Evolutionary conservation across 2,888 invertebrate species (phyloP).

Genomic region (Pantelozetes paolii): DNA sequence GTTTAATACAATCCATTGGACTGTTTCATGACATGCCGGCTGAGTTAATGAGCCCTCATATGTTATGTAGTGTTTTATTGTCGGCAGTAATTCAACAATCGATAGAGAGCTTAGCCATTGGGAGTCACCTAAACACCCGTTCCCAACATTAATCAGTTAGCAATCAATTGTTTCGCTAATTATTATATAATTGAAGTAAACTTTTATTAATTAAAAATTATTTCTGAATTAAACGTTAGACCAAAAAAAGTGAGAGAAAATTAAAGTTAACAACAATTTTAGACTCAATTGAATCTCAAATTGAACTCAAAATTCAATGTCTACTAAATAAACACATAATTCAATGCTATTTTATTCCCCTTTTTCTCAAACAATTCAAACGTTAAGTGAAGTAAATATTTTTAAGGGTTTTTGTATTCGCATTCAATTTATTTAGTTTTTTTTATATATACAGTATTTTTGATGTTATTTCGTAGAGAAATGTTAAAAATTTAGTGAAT

Average conservation of each 20-base stretch:
- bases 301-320: too few relatives aligned
- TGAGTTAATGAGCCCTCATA: conserved; percentile 96
- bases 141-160: background rate
- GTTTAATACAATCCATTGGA: conserved; percentile 96
- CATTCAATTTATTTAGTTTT: background rate
- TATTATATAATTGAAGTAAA: background rate
- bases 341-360: background rate
- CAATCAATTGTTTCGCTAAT: conserved; percentile 17
- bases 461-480: background rate
- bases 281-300: too few relatives aligned
- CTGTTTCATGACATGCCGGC: conserved; percentile 96
- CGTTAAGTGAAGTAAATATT: background rate
- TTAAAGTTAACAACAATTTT: too few relatives aligned
- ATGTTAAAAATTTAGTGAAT: background rate
- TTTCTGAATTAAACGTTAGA: background rate
- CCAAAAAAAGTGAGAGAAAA: background rate
- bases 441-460: background rate
- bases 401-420: background rate
- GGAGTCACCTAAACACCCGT: conserved; percentile 64
- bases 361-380: background rate
- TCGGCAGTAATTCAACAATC: conserved; percentile 77
- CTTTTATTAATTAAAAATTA: background rate
- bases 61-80: conserved; percentile 91
- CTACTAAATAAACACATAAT: background rate
- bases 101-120: conserved; percentile 78